A percentile compares a stretch with the other conserved stretches of the same genome.
Evolutionary conservation across 2,113 vertebrate species (phyloP).

Genomic region (Macquaria ambigua): DNA sequence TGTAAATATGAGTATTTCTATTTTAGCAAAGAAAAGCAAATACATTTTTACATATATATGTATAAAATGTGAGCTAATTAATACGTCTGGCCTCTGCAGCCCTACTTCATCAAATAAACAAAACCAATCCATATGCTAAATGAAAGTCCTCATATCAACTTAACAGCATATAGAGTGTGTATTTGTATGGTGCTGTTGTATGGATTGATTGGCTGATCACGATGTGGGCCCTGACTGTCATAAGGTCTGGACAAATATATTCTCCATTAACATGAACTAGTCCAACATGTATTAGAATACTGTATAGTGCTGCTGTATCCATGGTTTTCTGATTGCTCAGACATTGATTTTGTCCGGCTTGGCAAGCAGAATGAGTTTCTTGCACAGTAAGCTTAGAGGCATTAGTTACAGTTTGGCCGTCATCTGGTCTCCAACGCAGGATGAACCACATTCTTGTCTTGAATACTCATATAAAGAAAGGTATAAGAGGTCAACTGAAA

Average conservation of each 20-base stretch:
- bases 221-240: background rate
- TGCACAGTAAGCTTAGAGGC: conserved; percentile 39
- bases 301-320: background rate
- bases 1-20: too few species aligned
- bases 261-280: background rate
- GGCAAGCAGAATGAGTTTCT: conserved; percentile 39
- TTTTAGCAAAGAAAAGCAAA: too few species aligned
- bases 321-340: conserved; percentile 39
- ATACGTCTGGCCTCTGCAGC: background rate
- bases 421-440: conserved; percentile 33
- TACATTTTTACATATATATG: background rate
- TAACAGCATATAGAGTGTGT: background rate
- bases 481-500: conserved; percentile 26
- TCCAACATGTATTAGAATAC: background rate
- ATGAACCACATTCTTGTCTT: conserved; percentile 39
- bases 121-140: background rate
- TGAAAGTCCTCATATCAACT: too few species aligned
- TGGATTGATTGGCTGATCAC: background rate
- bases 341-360: conserved; percentile 46
- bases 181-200: background rate
- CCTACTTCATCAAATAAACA: background rate
- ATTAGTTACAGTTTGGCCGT: conserved; percentile 63
- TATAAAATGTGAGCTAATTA: background rate
- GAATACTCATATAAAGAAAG: conserved; percentile 35
- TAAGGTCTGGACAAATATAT: background rate